Evolutionary conservation across 2,113 vertebrate species (phyloP).

Genomic region (Pipa parva): DNA sequence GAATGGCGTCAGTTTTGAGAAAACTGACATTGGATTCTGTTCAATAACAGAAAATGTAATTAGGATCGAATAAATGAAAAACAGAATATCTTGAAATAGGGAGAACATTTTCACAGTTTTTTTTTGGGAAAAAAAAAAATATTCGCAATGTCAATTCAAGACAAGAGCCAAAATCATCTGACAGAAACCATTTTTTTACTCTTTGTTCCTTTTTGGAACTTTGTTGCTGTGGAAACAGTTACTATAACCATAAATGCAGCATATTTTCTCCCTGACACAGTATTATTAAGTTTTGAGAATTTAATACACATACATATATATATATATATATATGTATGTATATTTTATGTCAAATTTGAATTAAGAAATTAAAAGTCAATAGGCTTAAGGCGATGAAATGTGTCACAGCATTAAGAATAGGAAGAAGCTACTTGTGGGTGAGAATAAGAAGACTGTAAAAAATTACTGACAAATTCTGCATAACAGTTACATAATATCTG

Average conservation of each 20-base stretch:
- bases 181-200: slow-evolving; percentile 12
- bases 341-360: slow-evolving; percentile 28
- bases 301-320: slow-evolving; percentile 11
- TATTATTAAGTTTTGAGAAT: slow-evolving; percentile 41
- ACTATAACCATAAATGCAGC: slow-evolving; percentile 25
- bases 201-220: slow-evolving; percentile 31
- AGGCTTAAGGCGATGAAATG: slow-evolving; percentile 38
- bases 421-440: slow-evolving; percentile 31
- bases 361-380: slow-evolving; percentile 42
- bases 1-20: too few species aligned
- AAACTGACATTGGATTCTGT: too few species aligned
- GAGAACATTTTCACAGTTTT: background rate
- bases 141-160: background rate
- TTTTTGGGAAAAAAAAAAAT: background rate
- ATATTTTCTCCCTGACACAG: slow-evolving; percentile 33
- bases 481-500: too few species aligned
- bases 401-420: slow-evolving; percentile 28
- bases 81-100: background rate
- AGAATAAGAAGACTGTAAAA: slow-evolving; percentile 36
- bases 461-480: background rate
- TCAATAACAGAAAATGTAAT: too few species aligned
- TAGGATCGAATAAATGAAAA: background rate
- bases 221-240: slow-evolving; percentile 42
- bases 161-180: slow-evolving; percentile 26
- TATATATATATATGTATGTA: slow-evolving; percentile 29